These are phyloP conservation scores for Marasmarcha lunaedactyla DNA, from an alignment of 2,888 invertebrate species.

Conservation along the genomic window DNA sequence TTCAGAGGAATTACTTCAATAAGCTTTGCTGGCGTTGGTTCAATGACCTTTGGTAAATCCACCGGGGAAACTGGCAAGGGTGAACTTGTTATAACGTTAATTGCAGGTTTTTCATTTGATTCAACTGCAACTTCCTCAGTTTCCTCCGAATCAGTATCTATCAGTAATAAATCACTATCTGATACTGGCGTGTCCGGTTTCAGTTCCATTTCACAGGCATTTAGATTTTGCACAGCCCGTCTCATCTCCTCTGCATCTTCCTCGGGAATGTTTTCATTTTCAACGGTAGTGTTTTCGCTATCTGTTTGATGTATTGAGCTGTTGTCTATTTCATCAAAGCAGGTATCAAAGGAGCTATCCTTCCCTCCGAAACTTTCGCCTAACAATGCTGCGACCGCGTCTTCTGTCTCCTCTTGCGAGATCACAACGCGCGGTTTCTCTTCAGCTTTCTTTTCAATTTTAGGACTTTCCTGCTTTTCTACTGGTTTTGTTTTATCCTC, in stretches of 20 bases:
- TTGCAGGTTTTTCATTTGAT: constrained; percentile 40
- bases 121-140: constrained; percentile 69
- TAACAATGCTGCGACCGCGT: constrained; percentile 88
- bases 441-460: constrained; percentile 71
- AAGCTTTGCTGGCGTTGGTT: no score
- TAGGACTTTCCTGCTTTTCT: constrained; percentile 33
- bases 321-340: constrained; percentile 64
- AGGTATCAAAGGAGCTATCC: constrained; percentile 64
- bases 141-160: constrained; percentile 89
- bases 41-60: no score
- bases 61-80: no score
- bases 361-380: constrained; percentile 86
- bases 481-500: constrained; percentile 33
- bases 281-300: constrained; percentile 51
- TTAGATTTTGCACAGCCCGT: constrained; percentile 85
- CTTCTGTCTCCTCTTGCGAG: constrained; percentile 93
- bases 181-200: constrained; percentile 90
- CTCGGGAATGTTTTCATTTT: constrained; percentile 72
- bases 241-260: constrained; percentile 87
- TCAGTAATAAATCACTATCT: constrained; percentile 85
- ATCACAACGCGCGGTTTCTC: constrained; percentile 86
- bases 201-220: constrained; percentile 76
- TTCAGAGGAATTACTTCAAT: no score
- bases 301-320: constrained; percentile 43
- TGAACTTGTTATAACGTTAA: constrained; percentile 46